Evolutionary conservation across 2,888 invertebrate genomes (phyloP), one percentile per base, ranked within the genome.

Genomic region (Pimpla rufipes): DNA sequence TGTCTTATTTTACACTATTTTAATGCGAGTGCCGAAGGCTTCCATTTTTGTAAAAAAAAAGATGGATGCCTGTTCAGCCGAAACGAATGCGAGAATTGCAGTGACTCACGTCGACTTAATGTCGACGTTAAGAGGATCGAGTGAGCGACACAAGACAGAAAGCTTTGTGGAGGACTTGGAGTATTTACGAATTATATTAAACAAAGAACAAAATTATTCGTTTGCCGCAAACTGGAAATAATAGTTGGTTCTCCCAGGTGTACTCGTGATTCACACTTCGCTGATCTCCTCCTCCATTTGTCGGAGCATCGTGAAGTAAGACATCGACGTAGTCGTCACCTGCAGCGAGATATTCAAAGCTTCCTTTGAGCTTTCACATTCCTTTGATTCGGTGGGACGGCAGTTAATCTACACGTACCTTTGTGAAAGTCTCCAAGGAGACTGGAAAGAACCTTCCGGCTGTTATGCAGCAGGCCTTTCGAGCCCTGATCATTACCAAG

Each of bases 291-390:
- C 80, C 23, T 45, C 18, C 21, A 87, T 67, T 18, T 79, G 75
- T 23, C 88, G 87, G 18, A 87, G 80, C 57, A 87, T 67, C 0
- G 87, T 73, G 52, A 87, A 87, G 62, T 87, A 87, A 10, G 87
- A 87, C 13, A 68, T 73, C 0, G 87, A 55, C 13, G 85, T 85
- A 40, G 85, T 85, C 57, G 85, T 35, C 52, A 85, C 85, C 87
- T 88, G 52, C 52, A 29, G 29, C 29, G 29, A 29, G 29, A 29
- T 3, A 29, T 29, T 29, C 3, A 29, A 3, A 29, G 29, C 5
- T 29, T 29, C 5, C 29, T 29, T 29, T 5, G 29, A 29, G 2
- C 29, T 29, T 29, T 29, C 29, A 29, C 3, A 29, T 29, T 29
- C 29, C 29, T 29, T 29, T 29, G 29, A 29, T 29, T 11, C 42